Percentiles rank a stretch among this genome's conserved stretches.
Evolutionary conservation across 2,797 vertebrate species (phyloP).

Genomic region (Rhabdomys pumilio): DNA sequence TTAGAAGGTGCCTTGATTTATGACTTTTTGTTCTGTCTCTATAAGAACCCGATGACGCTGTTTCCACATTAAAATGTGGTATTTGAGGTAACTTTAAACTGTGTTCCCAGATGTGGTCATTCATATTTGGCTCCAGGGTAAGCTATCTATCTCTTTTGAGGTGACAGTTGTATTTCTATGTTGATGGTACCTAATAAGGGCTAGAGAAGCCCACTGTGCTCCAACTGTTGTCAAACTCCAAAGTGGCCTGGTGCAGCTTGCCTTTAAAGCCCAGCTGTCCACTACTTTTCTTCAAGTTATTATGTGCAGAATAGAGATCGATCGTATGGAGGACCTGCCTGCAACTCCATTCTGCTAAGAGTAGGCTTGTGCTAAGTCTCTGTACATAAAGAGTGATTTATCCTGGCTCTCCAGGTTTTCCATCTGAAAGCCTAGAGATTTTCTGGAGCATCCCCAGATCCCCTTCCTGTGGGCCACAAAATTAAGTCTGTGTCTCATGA

Average conservation of each 20-base stretch:
- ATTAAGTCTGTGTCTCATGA: background rate
- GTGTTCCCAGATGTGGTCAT: background rate
- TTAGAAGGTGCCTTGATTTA: background rate
- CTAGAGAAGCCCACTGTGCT: background rate
- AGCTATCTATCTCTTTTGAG: background rate
- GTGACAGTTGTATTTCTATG: no score
- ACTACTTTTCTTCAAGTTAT: background rate
- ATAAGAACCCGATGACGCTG: background rate
- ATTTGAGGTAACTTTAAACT: background rate
- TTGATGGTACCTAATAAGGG: background rate
- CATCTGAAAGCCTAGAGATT: background rate
- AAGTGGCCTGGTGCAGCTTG: background rate
- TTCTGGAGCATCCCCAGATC: background rate
- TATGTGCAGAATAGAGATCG: background rate
- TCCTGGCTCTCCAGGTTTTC: background rate
- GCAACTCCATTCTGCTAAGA: background rate
- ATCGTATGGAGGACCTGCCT: background rate
- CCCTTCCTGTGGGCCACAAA: background rate
- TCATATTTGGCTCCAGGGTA: background rate
- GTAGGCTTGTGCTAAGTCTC: background rate
- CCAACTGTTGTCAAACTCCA: background rate
- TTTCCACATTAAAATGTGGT: no score
- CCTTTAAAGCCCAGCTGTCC: background rate
- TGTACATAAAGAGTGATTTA: background rate
- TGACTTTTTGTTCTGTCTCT: background rate